Evolutionary conservation across 2,113 vertebrate genomes (phyloP), one percentile per base, ranked within the genome.

Genomic region (Chrysochloris asiatica): DNA sequence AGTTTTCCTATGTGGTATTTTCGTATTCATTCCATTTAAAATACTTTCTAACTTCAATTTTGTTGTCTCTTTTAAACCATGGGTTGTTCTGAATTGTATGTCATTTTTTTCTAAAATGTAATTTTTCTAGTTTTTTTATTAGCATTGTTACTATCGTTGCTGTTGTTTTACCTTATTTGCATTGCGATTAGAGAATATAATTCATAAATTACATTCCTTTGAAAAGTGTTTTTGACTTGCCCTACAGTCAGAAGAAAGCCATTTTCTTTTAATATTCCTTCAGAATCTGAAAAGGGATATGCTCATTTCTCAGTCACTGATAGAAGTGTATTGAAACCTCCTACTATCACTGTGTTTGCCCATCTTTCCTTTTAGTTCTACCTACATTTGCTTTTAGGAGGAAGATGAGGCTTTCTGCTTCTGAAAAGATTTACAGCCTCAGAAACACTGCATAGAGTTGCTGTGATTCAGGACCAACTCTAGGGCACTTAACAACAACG

Each of bases 211-310:
- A 17, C 10, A 80, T 50, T 48, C 71, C 28, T 80, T 75, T 92
- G 83, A 83, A 69, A 90, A 71, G n/a, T 81, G 80, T 73, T 87
- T 56, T 92, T 71, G n/a, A 85, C 26, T 79, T 92, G 50, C 30
- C 24, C 54, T 61, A 80, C 85, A 54, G 8, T 38, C 30, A 83
- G n/a, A 72, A 26, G 38, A 43, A 75, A 6, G 33, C 5, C 21
- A n/a, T 72, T 92, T 95, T 83, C 45, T 82, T 83, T 86, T 50
- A 84, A 38, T n/a, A 3, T 72, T 83, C 19, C 26, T 73, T 75
- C 63, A 83, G 3, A 85, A 81, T 28, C 87, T 90, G 56, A 50
- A 82, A 93, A 75, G 30, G 82, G 82, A 88, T 86, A 69, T 90
- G 56, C 63, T 76, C 47, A 80, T 52, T 93, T 83, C 67, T 92